These are phyloP conservation scores for Drosophila merina DNA, from an alignment of 2,888 invertebrate species.

Conservation along the genomic window DNA sequence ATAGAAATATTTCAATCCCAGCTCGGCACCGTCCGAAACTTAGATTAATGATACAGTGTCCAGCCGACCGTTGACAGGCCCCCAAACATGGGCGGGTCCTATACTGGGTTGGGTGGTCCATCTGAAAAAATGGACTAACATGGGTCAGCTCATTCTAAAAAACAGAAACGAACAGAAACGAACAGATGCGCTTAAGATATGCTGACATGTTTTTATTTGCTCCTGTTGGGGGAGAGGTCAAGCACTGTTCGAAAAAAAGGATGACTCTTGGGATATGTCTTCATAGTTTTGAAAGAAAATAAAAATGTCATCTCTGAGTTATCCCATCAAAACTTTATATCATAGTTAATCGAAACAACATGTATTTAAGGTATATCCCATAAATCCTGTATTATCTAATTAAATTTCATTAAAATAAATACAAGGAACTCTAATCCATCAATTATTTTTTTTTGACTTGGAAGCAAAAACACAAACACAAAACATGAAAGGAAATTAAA, in stretches of 20 bases:
- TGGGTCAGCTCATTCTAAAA: conserved; percentile 14
- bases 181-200: conserved; percentile 38
- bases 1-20: conserved; percentile 77
- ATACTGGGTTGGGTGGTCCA: conserved; percentile 18
- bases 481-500: conserved; percentile 19
- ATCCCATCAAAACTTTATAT: neutral
- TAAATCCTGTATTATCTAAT: neutral
- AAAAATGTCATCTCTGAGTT: too few species aligned
- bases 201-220: conserved; percentile 53
- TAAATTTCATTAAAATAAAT: conserved; percentile 2
- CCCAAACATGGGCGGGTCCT: conserved; percentile 22
- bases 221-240: neutral
- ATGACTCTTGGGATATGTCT: neutral
- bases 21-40: conserved; percentile 49
- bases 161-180: neutral
- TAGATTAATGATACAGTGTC: conserved; percentile 74
- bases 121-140: conserved; percentile 38
- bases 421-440: conserved; percentile 26
- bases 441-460: conserved; percentile 16
- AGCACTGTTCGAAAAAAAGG: conserved; percentile 3
- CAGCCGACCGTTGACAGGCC: conserved; percentile 67
- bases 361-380: neutral
- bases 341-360: too few species aligned
- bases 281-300: too few species aligned
- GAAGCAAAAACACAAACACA: conserved; percentile 21